phyloP scores from a whole-genome alignment of 2,888 invertebrate species.

The Lasioglossum pauxillum region DNA sequence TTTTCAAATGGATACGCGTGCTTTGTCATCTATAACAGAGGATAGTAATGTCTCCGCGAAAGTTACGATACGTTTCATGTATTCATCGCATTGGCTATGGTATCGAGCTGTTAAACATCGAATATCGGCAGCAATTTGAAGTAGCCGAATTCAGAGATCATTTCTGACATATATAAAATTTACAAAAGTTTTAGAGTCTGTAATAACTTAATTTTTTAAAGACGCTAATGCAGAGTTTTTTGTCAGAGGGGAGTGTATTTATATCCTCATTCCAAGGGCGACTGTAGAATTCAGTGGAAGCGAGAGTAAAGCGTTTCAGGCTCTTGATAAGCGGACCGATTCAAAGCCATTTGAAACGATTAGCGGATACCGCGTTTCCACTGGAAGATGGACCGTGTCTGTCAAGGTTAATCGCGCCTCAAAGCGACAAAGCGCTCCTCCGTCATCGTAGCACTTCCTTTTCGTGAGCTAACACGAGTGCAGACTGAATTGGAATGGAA shows the following conservation, averaged over 20 bases:
- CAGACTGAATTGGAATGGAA: neutral
- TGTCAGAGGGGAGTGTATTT: neutral
- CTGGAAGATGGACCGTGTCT: slow-evolving; percentile 20
- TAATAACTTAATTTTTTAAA: neutral
- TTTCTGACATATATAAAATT: neutral
- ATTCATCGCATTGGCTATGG: neutral
- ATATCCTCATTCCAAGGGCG: neutral
- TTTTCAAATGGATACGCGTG: neutral
- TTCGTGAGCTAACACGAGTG: neutral
- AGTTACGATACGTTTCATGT: neutral
- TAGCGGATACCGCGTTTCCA: slow-evolving; percentile 39
- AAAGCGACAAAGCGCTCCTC: slow-evolving; percentile 14
- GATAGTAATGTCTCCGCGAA: neutral
- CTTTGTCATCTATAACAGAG: neutral
- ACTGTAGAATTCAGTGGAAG: slow-evolving; percentile 4
- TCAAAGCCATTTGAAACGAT: slow-evolving; percentile 46
- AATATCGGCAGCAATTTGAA: neutral
- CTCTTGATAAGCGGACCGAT: slow-evolving; percentile 32
- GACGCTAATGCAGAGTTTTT: neutral
- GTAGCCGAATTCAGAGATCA: too few relatives aligned
- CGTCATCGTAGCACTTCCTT: slow-evolving; percentile 13
- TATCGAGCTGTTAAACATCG: neutral
- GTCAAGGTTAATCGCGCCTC: slow-evolving; percentile 49
- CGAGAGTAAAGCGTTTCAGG: neutral
- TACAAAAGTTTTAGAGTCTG: neutral